Base-by-base conservation (phyloP, 2,888 invertebrate species). In the Phytoseiulus persimilis region DNA sequence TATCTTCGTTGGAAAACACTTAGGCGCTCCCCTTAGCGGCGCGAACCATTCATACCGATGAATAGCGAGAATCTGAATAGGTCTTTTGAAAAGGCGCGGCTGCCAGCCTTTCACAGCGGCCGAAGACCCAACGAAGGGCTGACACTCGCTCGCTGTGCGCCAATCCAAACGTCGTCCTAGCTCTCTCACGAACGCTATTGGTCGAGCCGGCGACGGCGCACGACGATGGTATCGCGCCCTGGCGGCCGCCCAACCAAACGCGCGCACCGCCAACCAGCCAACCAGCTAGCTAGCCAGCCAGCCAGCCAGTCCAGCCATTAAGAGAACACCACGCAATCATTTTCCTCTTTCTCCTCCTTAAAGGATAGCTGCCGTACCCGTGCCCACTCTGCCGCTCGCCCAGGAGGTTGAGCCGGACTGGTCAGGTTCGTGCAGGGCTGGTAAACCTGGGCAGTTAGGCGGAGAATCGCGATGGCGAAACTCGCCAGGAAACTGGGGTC, bases 11-110 rank as follows among this genome's bases (percentile, higher is more conserved):
- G 45, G 87, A 87, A 87, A 87, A 87, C 87, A 87, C 87, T 87
- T 87, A 87, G 87, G 87, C 87, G 87, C 87, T 87, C 87, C 87
- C 87, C 87, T 87, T 45, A 45, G 32, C 45, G 87, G 87, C 87
- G 87, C 87, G 87, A 45, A 87, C 87, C 87, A 87, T 87, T 87
- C 87, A 87, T 39, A 87, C 87, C 87, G 87, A 87, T 87, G 87
- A 87, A 87, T 87, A 87, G 87, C 32, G 87, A 33, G 87, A 87
- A 87, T 87, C 87, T 87, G 87, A 87, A 87, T 87, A 87, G 87
- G 33, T 87, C 87, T 87, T 87, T 87, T 87, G 39, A 87, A 87
- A 87, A 87, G 87, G 87, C 87, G 87, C 87, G 87, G 87, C 87
- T 45, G 87, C 32, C 87, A 87, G 87, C 87, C 87, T 31, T 87